These are phyloP conservation scores for Episyrphus balteatus DNA, from an alignment of 1,140 invertebrate genomes.

Conservation along the genomic window DNA sequence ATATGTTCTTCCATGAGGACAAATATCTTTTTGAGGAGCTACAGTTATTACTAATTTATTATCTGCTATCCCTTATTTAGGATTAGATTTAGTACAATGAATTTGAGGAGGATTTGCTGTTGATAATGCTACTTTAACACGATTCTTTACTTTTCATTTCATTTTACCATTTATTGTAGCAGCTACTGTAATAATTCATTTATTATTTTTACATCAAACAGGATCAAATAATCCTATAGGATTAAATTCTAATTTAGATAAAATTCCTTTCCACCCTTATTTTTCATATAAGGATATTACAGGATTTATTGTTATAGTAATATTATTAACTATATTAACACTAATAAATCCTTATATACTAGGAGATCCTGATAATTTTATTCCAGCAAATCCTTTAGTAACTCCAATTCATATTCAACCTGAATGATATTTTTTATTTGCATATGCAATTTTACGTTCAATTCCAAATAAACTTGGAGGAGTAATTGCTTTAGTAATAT, in stretches of 20 bases:
- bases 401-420: slow-evolving; percentile 62
- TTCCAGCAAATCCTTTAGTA: slow-evolving; percentile 52
- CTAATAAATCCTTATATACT: slow-evolving; percentile 46
- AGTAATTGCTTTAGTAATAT: slow-evolving; percentile 51
- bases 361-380: slow-evolving; percentile 58
- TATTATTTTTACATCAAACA: slow-evolving; percentile 49
- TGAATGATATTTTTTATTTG: slow-evolving; percentile 68
- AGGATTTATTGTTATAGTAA: slow-evolving; percentile 43
- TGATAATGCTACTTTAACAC: slow-evolving; percentile 53
- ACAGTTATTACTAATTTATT: slow-evolving; percentile 61
- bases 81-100: slow-evolving; percentile 47
- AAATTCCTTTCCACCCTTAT: slow-evolving; percentile 50
- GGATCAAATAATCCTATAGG: slow-evolving; percentile 51
- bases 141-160: slow-evolving; percentile 62
- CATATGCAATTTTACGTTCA: slow-evolving; percentile 59
- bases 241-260: slow-evolving; percentile 46
- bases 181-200: slow-evolving; percentile 46
- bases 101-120: slow-evolving; percentile 59
- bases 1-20: slow-evolving; percentile 57
- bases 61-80: slow-evolving; percentile 54
- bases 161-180: slow-evolving; percentile 54
- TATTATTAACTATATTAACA: slow-evolving; percentile 37
- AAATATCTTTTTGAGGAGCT: slow-evolving; percentile 62
- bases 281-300: slow-evolving; percentile 48
- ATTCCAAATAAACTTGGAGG: slow-evolving; percentile 65